A percentile compares a stretch with the other conserved stretches of the same genome.
These are phyloP conservation scores for Ectropis crepuscularia DNA, from an alignment of 2,888 invertebrate genomes.

Conservation along the genomic window DNA sequence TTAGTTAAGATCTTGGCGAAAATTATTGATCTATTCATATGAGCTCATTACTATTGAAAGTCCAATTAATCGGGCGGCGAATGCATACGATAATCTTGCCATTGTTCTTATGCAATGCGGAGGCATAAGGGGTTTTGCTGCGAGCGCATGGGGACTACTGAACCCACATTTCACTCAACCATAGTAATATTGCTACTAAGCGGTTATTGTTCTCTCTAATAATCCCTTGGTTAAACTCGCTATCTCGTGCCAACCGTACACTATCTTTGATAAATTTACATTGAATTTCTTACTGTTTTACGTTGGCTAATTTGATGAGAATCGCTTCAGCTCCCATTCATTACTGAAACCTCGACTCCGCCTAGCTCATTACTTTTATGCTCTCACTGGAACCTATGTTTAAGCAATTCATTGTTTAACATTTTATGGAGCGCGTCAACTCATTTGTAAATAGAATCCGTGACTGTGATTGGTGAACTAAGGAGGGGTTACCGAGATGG, in stretches of 20 bases:
- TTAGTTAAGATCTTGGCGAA: slow-evolving; percentile 44
- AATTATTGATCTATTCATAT: slow-evolving; percentile 49
- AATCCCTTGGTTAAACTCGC: slow-evolving; percentile 16
- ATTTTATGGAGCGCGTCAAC: background rate
- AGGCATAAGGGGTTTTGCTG: slow-evolving; percentile 38
- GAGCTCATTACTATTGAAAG: slow-evolving; percentile 45
- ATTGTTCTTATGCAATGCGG: slow-evolving; percentile 44
- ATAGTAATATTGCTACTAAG: slow-evolving; percentile 31
- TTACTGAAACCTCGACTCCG: slow-evolving; percentile 11
- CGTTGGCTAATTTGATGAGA: slow-evolving; percentile 14
- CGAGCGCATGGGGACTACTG: slow-evolving; percentile 26
- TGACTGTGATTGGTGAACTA: slow-evolving; percentile 47
- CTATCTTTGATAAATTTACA: slow-evolving; percentile 1
- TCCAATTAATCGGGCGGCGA: slow-evolving; percentile 37
- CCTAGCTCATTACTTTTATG: slow-evolving; percentile 6
- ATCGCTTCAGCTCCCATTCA: slow-evolving; percentile 10
- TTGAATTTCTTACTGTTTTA: slow-evolving; percentile 8
- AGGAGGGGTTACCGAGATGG: slow-evolving; percentile 47
- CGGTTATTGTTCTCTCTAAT: slow-evolving; percentile 32
- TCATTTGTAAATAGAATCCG: slow-evolving; percentile 2
- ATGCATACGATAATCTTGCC: slow-evolving; percentile 45
- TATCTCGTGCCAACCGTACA: slow-evolving; percentile 7
- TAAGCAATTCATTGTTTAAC: background rate
- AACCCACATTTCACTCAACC: slow-evolving; percentile 32
- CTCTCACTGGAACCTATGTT: background rate